phyloP scores from a whole-genome alignment of 2,888 invertebrate species.

The Notodonta ziczac region DNA sequence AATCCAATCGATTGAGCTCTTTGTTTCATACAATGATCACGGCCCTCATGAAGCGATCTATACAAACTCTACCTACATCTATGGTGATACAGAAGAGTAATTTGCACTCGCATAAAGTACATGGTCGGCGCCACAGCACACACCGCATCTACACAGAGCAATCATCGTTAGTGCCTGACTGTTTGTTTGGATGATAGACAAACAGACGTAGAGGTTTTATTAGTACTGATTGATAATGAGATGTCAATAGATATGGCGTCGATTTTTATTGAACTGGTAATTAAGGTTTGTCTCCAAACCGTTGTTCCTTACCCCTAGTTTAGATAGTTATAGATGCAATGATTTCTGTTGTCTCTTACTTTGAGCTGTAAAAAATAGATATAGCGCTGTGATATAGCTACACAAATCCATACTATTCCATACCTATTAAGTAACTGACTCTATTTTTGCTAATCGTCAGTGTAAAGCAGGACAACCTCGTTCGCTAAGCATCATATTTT shows the following conservation, averaged over 20 bases:
- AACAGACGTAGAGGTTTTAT: not conserved
- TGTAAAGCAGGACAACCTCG: too few species aligned
- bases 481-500: too few species aligned
- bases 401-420: too few species aligned
- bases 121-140: slow-evolving; percentile 26
- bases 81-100: slow-evolving; percentile 11
- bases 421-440: too few species aligned
- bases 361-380: too few species aligned
- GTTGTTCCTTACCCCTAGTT: too few species aligned
- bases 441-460: too few species aligned
- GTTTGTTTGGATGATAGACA: not conserved
- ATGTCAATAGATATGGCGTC: not conserved
- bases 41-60: not conserved
- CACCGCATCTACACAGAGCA: slow-evolving; percentile 32
- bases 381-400: too few species aligned
- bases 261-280: not conserved
- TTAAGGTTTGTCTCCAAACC: too few species aligned
- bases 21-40: not conserved
- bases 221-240: not conserved
- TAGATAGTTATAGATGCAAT: too few species aligned
- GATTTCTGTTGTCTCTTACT: too few species aligned
- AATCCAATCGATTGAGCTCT: not conserved
- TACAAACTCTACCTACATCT: not conserved
- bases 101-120: slow-evolving; percentile 29
- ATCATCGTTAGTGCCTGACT: slow-evolving; percentile 26